phyloP scores from a whole-genome alignment of 2,888 invertebrate genomes.

The Cosmorhoe ocellata region DNA sequence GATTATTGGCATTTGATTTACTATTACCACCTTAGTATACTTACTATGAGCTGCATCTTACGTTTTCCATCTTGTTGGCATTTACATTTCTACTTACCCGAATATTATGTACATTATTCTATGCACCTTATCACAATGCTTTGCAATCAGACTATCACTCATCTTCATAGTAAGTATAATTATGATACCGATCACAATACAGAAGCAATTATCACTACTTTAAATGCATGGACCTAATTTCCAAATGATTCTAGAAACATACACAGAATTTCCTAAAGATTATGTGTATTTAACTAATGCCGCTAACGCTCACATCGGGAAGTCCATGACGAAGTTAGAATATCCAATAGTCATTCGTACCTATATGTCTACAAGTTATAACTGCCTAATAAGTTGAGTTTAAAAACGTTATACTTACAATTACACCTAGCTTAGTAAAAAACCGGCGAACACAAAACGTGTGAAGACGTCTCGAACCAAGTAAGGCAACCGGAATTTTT shows the following conservation, averaged over 20 bases:
- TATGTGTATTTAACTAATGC: conserved; percentile 15
- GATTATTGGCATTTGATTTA: conserved; percentile 49
- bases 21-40: conserved; percentile 39
- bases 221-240: conserved; percentile 27
- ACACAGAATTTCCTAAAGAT: conserved; percentile 8
- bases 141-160: conserved; percentile 32
- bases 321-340: neutral
- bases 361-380: too few species aligned
- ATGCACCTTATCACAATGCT: conserved; percentile 33
- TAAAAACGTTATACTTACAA: conserved; percentile 24
- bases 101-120: conserved; percentile 24
- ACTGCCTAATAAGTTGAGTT: conserved; percentile 35
- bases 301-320: conserved; percentile 9
- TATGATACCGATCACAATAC: conserved; percentile 24
- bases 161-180: conserved; percentile 32
- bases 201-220: conserved; percentile 25
- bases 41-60: conserved; percentile 39
- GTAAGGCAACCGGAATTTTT: conserved; percentile 16
- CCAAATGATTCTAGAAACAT: conserved; percentile 5
- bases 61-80: conserved; percentile 29
- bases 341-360: conserved; percentile 28
- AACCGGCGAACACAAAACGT: conserved; percentile 21
- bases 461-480: conserved; percentile 13
- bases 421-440: conserved; percentile 20
- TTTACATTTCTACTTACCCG: conserved; percentile 24